Evolutionary conservation across 2,888 invertebrate genomes (phyloP).

Genomic region (Philopedon plagiatum): DNA sequence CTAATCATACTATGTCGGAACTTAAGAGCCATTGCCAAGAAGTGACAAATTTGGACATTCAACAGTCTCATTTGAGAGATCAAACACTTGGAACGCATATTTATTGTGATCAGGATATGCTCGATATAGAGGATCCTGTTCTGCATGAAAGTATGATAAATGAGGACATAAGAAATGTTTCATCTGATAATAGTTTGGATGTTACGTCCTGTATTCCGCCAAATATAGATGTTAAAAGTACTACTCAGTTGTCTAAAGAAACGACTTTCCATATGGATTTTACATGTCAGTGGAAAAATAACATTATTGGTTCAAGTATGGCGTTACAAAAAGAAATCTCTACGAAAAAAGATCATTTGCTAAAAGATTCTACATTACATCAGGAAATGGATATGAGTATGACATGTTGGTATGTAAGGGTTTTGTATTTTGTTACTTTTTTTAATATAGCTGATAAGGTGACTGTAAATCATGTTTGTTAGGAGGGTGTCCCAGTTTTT

Average conservation of each 20-base stretch:
- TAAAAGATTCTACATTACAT: slow-evolving; percentile 3
- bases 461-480: too few relatives aligned
- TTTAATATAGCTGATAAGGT: too few relatives aligned
- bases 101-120: slow-evolving; percentile 32
- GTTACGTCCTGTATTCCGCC: not conserved
- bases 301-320: not conserved
- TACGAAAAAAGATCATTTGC: not conserved
- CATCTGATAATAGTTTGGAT: not conserved
- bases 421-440: not conserved
- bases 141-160: slow-evolving; percentile 20
- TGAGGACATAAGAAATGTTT: not conserved
- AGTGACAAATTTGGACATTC: not conserved
- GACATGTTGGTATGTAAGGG: slow-evolving; percentile 9
- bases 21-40: slow-evolving; percentile 3
- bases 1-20: slow-evolving; percentile 18
- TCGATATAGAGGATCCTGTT: slow-evolving; percentile 14
- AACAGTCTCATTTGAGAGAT: too few relatives aligned
- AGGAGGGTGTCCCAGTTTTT: too few relatives aligned
- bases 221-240: not conserved
- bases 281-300: slow-evolving; percentile 20
- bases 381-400: slow-evolving; percentile 21
- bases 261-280: slow-evolving; percentile 16
- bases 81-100: slow-evolving; percentile 45
- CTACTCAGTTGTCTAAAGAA: not conserved
- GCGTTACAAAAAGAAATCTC: not conserved